Percentiles rank a stretch among this genome's conserved stretches.
These are phyloP conservation scores for Spinus olivaceus DNA, from an alignment of 2,797 vertebrate species.

Conservation along the genomic window DNA sequence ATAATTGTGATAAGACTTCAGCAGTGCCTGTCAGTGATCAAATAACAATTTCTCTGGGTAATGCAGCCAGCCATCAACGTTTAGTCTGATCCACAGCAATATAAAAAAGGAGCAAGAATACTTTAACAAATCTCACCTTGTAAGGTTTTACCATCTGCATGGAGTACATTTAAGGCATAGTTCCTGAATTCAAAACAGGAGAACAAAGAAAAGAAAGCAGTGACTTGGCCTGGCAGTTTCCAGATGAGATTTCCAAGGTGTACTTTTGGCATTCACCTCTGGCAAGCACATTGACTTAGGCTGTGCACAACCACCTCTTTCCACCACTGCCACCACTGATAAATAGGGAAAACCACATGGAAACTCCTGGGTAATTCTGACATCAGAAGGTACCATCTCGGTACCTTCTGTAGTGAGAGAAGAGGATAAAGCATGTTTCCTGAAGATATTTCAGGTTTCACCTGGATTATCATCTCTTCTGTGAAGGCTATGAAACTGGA, in stretches of 20 bases:
- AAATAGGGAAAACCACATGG: background rate
- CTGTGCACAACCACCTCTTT: background rate
- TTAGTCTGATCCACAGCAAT: background rate
- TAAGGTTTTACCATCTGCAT: background rate
- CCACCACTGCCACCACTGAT: rapidly evolving
- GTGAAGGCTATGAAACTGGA: background rate
- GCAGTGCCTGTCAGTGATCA: background rate
- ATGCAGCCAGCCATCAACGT: background rate
- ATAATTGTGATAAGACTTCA: background rate
- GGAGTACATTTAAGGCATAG: background rate
- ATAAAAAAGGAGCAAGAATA: background rate
- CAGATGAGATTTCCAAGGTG: background rate
- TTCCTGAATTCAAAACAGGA: background rate
- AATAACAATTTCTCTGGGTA: background rate
- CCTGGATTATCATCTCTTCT: background rate
- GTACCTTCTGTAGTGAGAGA: background rate
- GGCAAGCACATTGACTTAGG: background rate
- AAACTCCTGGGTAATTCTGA: background rate
- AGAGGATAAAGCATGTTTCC: background rate
- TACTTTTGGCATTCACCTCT: background rate
- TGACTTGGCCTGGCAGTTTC: background rate
- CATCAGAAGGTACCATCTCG: background rate
- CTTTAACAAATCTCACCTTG: background rate
- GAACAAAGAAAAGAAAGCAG: background rate
- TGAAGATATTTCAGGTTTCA: background rate